These are phyloP conservation scores for Megaleporinus macrocephalus DNA, from an alignment of 2,113 vertebrate genomes.

Conservation along the genomic window DNA sequence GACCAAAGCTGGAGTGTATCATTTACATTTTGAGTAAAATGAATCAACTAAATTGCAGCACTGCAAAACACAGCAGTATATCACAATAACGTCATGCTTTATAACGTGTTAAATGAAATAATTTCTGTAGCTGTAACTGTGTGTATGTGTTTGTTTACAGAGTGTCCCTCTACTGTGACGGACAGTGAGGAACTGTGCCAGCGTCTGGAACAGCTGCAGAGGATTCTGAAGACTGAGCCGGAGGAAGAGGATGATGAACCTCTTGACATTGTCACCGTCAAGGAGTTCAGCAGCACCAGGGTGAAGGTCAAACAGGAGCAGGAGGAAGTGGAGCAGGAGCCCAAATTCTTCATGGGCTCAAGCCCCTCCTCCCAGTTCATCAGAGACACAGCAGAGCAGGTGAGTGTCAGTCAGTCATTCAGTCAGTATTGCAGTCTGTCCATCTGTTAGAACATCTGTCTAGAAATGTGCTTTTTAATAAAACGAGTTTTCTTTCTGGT, in stretches of 20 bases:
- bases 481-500: too few relatives aligned
- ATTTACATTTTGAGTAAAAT: too few relatives aligned
- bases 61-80: too few relatives aligned
- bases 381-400: constrained; percentile 89
- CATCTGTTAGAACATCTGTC: background rate
- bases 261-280: constrained; percentile 86
- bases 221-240: constrained; percentile 88
- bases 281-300: constrained; percentile 80
- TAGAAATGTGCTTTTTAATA: too few relatives aligned
- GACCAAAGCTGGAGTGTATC: too few relatives aligned
- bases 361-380: constrained; percentile 86
- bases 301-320: constrained; percentile 91
- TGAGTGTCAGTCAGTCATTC: constrained; percentile 57
- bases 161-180: constrained; percentile 87
- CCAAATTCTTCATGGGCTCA: constrained; percentile 87
- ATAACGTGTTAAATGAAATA: too few relatives aligned
- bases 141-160: constrained; percentile 65
- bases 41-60: too few relatives aligned
- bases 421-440: background rate
- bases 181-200: constrained; percentile 84
- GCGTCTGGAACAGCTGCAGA: constrained; percentile 91
- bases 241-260: constrained; percentile 85
- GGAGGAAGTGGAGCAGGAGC: constrained; percentile 85
- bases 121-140: too few relatives aligned
- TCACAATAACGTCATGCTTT: background rate